A percentile compares a stretch with the other conserved stretches of the same genome.
Evolutionary conservation across 1,140 invertebrate genomes (phyloP).

Genomic region (Drosophila bocqueti): DNA sequence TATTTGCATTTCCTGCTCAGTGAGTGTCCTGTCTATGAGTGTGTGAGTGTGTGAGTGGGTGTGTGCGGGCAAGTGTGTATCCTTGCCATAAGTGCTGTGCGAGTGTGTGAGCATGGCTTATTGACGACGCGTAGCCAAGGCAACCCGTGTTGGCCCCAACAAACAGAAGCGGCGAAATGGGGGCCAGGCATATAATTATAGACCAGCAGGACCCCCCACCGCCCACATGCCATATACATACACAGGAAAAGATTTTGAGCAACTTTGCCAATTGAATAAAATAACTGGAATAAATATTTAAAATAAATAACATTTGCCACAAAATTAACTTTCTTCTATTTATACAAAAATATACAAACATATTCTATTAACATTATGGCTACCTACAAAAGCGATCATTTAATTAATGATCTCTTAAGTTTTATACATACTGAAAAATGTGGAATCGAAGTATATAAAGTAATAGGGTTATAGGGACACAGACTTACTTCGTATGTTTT

Average conservation of each 20-base stretch:
- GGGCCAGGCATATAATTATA: conserved; percentile 60
- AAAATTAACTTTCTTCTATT: background rate
- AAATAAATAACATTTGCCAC: background rate
- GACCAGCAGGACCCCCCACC: conserved; percentile 15
- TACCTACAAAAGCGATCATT: background rate
- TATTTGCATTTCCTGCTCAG: conserved; percentile 65
- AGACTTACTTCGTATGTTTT: background rate
- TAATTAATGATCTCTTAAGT: too few relatives aligned
- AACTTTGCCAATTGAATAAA: too few relatives aligned
- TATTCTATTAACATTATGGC: background rate
- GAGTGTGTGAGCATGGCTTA: conserved; percentile 48
- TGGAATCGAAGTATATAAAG: too few relatives aligned
- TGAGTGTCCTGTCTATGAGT: conserved; percentile 29
- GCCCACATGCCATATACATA: conserved; percentile 20
- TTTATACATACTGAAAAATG: too few relatives aligned
- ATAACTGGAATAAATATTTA: background rate
- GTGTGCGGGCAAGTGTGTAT: conserved; percentile 27
- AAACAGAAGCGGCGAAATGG: conserved; percentile 47
- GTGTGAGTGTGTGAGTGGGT: background rate
- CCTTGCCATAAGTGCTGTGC: conserved; percentile 21
- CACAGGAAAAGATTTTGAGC: background rate
- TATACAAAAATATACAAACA: background rate
- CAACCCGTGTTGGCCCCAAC: conserved; percentile 54
- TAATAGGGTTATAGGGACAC: background rate
- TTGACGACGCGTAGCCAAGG: conserved; percentile 59